Conservation (phyloP, 2,888 invertebrate genomes). For the Minunthozetes semirufus region DNA sequence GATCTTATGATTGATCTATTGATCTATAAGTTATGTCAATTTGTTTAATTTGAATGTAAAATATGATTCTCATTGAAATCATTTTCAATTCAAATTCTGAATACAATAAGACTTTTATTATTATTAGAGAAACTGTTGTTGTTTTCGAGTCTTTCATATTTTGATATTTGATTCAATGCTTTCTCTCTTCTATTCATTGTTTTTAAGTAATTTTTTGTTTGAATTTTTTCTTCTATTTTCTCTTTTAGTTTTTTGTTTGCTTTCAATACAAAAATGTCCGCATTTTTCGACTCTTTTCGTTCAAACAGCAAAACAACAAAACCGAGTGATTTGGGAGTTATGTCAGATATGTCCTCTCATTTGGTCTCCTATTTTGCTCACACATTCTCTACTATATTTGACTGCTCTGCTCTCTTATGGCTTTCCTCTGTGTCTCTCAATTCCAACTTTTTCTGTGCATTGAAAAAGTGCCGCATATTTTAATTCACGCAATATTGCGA, state of each 20-base stretch:
- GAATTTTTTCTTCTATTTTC: slow-evolving; percentile 2
- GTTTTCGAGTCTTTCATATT: not conserved
- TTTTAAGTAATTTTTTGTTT: not conserved
- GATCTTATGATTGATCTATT: too few species aligned
- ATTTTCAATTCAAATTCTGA: too few species aligned
- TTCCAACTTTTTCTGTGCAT: not conserved
- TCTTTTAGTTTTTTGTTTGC: slow-evolving; percentile 6
- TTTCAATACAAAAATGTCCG: slow-evolving; percentile 7
- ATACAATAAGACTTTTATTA: not conserved
- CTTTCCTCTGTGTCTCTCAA: not conserved
- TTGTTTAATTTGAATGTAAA: too few species aligned
- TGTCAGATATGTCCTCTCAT: slow-evolving; percentile 14
- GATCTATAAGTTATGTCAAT: too few species aligned
- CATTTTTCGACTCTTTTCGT: slow-evolving; percentile 17
- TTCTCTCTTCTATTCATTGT: not conserved
- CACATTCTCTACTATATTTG: not conserved
- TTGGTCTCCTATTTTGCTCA: slow-evolving; percentile 10
- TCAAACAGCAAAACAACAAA: slow-evolving; percentile 30
- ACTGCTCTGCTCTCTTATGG: not conserved
- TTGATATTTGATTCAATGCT: not conserved
- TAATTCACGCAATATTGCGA: slow-evolving; percentile 2
- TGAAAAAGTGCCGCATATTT: not conserved
- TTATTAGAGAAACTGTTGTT: not conserved
- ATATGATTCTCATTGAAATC: too few species aligned
- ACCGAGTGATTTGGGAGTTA: slow-evolving; percentile 26